Evolutionary conservation across 2,888 invertebrate genomes (phyloP).

Genomic region (Euplexia lucipara): DNA sequence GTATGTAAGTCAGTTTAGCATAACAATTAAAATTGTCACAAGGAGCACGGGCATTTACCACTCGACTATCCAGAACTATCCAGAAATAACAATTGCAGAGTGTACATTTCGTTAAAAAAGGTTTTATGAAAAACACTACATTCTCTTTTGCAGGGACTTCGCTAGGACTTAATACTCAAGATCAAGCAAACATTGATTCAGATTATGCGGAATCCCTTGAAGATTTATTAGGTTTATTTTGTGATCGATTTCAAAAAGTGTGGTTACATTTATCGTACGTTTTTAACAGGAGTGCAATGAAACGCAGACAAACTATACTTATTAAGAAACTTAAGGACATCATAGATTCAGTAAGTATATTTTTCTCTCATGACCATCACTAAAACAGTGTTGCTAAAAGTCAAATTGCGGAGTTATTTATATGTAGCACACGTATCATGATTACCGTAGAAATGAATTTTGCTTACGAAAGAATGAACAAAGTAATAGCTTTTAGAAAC

Average conservation of each 20-base stretch:
- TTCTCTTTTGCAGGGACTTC: constrained; percentile 33
- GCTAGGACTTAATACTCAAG: constrained; percentile 20
- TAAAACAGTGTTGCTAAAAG: not conserved
- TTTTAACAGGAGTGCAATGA: constrained; percentile 31
- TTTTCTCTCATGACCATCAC: too few species aligned
- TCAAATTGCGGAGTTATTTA: not conserved
- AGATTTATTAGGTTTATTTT: constrained; percentile 14
- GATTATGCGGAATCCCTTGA: constrained; percentile 19
- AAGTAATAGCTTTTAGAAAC: too few species aligned
- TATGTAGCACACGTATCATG: not conserved
- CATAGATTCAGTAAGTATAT: constrained; percentile 12
- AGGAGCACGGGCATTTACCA: too few species aligned
- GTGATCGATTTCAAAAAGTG: constrained; percentile 25
- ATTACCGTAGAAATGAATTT: too few species aligned
- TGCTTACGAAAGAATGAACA: too few species aligned
- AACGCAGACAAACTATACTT: constrained; percentile 20
- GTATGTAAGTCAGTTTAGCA: too few species aligned
- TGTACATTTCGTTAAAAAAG: too few species aligned
- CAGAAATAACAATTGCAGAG: too few species aligned
- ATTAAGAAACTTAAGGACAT: constrained; percentile 12
- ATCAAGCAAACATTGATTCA: constrained; percentile 15
- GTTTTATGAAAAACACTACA: not conserved
- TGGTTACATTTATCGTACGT: constrained; percentile 32
- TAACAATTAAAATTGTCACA: too few species aligned
- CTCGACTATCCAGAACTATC: too few species aligned